Base-by-base conservation (phyloP, 2,797 vertebrate genomes). In the Meriones psammophilus region DNA sequence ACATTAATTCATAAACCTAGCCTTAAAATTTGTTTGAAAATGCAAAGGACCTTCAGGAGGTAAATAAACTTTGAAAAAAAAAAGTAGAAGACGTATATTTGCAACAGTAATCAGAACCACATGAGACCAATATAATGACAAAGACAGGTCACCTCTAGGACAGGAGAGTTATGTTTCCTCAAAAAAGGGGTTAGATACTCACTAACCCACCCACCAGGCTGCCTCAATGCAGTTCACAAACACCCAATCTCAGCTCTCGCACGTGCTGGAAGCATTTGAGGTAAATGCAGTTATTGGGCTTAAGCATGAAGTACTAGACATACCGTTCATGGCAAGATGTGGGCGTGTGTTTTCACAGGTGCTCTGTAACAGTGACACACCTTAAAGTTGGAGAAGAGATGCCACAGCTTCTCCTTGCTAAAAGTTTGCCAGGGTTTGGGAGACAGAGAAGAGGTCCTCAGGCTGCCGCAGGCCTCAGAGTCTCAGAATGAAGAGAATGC, bases 51-150 rank as follows among this genome's bases (percentile, higher is more conserved):
- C 15, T 79, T 36, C 6, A 80, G 79, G 56, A 94, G 14, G 42
- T 58, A 78, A 88, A 89, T 20, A 42, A 10, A 69, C 81, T 88
- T 90, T 42, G 88, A 86, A 84, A 85, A 77, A 73, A 79, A 76
- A 69, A 89, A 36, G 7, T 80, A 17, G 39, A 94, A 71, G 20
- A 88, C 4, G 42, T 36, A 22, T 14, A 80, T n/a, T 81, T 71
- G 3, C 33, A 60, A 42, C 10, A 78, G 15, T 89, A 83, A 86
- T 64, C 3, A 58, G 91, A 80, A 46, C 30, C 39, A 46, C 62
- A 9, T 78, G 30, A 90, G 36, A 54, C 8, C 80, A 15, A 9
- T 33, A 89, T 68, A 71, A 66, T 71, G 69, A 73, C 42, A 89
- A 58, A 90, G 26, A 88, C 66, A 93, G 28, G 18, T 30, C 74